A percentile compares a stretch with the other conserved stretches of the same genome.
Conservation (phyloP, 1,140 invertebrate genomes). For the Prorops nasuta region DNA sequence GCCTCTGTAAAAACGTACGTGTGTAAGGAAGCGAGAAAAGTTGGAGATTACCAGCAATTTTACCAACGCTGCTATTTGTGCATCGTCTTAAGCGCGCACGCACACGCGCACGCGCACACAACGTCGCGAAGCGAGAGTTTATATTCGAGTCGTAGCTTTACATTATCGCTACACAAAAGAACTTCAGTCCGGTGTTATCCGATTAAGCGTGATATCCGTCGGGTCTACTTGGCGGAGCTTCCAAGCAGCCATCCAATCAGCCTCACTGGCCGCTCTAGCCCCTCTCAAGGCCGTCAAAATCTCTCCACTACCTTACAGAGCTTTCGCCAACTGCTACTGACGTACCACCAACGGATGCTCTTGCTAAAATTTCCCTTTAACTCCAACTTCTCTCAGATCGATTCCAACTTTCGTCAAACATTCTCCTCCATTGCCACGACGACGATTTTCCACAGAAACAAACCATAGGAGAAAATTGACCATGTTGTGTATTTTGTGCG, state of each 20-base stretch:
- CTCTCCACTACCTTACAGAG: constrained; percentile 4
- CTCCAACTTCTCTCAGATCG: background rate
- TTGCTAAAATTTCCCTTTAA: constrained; percentile 2
- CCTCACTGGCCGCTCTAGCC: constrained; percentile 19
- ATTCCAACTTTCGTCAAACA: background rate
- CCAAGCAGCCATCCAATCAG: no score
- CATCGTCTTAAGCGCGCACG: constrained; percentile 16
- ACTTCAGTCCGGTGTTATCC: constrained; percentile 35
- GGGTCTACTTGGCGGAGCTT: constrained; percentile 33
- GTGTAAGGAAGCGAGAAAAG: no score
- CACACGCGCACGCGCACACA: constrained; percentile 6
- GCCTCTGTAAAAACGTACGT: no score
- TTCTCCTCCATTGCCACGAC: background rate
- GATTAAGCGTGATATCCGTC: constrained; percentile 45
- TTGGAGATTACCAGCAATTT: no score
- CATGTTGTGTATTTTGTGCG: no score
- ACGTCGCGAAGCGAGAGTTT: no score
- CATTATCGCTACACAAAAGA: constrained; percentile 29
- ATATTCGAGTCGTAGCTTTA: no score
- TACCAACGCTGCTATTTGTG: no score
- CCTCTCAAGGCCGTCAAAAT: constrained; percentile 8
- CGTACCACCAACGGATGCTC: no score
- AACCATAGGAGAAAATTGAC: no score
- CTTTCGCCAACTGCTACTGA: constrained; percentile 4
- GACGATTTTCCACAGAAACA: no score